phyloP scores from a whole-genome alignment of 2,113 vertebrate species.

The Tragelaphus buxtoni region DNA sequence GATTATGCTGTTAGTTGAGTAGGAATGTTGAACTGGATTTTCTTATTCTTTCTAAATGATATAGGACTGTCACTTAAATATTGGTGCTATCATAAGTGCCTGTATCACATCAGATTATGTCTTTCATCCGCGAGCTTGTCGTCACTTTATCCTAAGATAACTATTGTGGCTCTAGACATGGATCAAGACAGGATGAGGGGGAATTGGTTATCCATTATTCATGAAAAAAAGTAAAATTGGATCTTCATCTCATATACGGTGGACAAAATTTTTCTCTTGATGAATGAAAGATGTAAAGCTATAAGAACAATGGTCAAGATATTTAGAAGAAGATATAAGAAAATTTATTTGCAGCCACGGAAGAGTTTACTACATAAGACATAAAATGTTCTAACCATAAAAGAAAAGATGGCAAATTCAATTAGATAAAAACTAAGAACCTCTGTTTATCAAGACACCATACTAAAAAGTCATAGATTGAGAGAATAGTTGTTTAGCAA shows the following conservation, averaged over 20 bases:
- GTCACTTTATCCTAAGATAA: background rate
- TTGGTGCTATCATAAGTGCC: background rate
- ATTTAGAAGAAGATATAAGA: background rate
- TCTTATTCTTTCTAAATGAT: slow-evolving; percentile 1
- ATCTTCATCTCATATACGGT: background rate
- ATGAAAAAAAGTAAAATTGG: background rate
- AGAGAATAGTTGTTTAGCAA: background rate
- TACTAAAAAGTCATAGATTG: background rate
- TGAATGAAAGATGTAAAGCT: background rate
- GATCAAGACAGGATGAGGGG: background rate
- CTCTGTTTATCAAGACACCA: background rate
- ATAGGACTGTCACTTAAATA: background rate
- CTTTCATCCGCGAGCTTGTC: background rate
- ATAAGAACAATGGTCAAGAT: background rate
- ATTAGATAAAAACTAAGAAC: background rate
- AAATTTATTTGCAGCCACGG: background rate
- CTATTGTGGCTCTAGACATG: background rate
- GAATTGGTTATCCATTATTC: background rate
- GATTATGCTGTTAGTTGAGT: background rate
- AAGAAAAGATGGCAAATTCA: background rate
- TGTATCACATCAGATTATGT: background rate
- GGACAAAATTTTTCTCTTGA: background rate
- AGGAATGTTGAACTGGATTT: background rate
- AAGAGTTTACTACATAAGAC: background rate
- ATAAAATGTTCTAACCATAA: background rate